Evolutionary conservation across 2,888 invertebrate genomes (phyloP).

Genomic region (Leptinotarsa rubiginosa): DNA sequence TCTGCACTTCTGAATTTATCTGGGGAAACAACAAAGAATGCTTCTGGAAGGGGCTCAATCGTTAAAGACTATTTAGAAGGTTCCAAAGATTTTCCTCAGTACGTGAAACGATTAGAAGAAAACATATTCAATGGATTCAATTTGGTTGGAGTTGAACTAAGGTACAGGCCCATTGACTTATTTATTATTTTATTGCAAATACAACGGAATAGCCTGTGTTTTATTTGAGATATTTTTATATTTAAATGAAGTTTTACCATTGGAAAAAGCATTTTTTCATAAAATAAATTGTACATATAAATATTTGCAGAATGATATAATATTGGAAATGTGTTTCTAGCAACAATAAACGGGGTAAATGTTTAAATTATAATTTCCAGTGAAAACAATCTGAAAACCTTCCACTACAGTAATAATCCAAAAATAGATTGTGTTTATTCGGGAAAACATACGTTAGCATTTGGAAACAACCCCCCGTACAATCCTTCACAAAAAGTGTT

Average conservation of each 20-base stretch:
- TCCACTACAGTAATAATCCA: slow-evolving; percentile 70
- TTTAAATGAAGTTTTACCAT: neutral
- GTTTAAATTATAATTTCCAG: slow-evolving; percentile 37
- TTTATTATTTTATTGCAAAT: no score
- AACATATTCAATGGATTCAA: slow-evolving; percentile 76
- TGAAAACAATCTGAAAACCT: slow-evolving; percentile 44
- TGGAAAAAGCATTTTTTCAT: neutral
- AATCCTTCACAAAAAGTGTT: slow-evolving; percentile 77
- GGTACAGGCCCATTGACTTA: slow-evolving; percentile 64
- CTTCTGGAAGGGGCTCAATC: slow-evolving; percentile 76
- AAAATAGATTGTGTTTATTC: slow-evolving; percentile 58
- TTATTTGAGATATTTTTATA: no score
- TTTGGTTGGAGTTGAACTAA: slow-evolving; percentile 77
- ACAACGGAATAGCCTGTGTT: no score
- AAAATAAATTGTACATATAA: neutral
- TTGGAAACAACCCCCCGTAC: slow-evolving; percentile 77
- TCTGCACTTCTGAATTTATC: slow-evolving; percentile 81
- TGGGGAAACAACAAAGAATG: slow-evolving; percentile 67
- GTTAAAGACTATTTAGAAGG: slow-evolving; percentile 74
- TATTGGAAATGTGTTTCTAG: no score
- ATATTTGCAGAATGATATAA: neutral
- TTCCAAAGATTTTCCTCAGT: slow-evolving; percentile 55
- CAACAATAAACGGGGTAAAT: no score
- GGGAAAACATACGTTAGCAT: slow-evolving; percentile 71
- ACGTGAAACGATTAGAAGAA: slow-evolving; percentile 47